Percentiles rank a stretch among this genome's conserved stretches.
Evolutionary conservation across 1,140 invertebrate genomes (phyloP).

Genomic region (Drosophila athabasca): DNA sequence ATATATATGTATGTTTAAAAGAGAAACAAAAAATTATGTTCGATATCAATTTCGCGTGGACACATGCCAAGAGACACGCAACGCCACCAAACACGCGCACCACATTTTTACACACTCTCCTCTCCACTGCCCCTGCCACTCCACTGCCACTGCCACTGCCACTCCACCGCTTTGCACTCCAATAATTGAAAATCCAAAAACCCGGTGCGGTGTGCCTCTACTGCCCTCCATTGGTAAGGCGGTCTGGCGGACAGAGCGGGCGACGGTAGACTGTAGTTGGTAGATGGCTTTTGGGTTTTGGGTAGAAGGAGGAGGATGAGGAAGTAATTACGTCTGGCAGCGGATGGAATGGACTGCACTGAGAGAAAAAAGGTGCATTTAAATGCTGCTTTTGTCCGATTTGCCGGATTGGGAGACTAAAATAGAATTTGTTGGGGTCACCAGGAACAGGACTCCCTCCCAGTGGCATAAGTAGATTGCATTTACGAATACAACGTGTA

Average conservation of each 20-base stretch:
- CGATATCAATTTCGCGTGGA: slow-evolving; percentile 81
- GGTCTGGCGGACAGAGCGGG: slow-evolving; percentile 15
- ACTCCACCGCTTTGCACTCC: slow-evolving; percentile 2
- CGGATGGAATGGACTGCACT: slow-evolving; percentile 24
- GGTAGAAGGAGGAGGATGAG: slow-evolving; percentile 10
- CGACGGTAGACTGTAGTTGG: slow-evolving; percentile 15
- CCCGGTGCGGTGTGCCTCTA: slow-evolving; percentile 40
- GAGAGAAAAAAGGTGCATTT: not conserved
- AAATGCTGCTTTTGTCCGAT: no score
- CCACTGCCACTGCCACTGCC: no score
- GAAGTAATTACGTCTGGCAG: slow-evolving; percentile 58
- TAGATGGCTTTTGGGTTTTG: not conserved
- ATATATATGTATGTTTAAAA: slow-evolving; percentile 34
- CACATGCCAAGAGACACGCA: slow-evolving; percentile 80
- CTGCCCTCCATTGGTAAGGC: slow-evolving; percentile 40
- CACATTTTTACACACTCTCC: slow-evolving; percentile 47
- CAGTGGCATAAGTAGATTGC: no score
- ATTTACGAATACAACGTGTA: no score
- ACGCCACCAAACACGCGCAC: slow-evolving; percentile 80
- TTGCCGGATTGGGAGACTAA: no score
- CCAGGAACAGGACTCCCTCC: no score
- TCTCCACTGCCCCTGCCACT: not conserved
- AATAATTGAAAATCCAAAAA: slow-evolving; percentile 37
- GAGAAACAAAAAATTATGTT: slow-evolving; percentile 70
- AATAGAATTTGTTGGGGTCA: no score